A percentile compares a stretch with the other conserved stretches of the same genome.
phyloP scores from a whole-genome alignment of 1,140 invertebrate genomes.

The Drosophila repletoides region DNA sequence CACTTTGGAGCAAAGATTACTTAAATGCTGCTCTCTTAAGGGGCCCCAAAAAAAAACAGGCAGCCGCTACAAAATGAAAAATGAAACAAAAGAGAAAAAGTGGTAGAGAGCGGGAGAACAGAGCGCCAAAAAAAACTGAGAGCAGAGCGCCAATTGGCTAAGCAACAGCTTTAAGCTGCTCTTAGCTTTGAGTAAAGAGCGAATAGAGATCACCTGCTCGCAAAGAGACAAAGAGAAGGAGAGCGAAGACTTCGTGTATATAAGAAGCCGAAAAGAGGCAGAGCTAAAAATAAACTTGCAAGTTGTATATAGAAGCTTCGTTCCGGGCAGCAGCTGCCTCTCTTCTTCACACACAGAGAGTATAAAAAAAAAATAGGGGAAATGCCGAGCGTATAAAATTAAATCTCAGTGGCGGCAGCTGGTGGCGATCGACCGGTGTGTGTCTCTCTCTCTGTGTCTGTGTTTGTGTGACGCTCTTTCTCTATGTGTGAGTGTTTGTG shows the following conservation, averaged over 20 bases:
- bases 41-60: neutral
- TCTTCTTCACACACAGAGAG: neutral
- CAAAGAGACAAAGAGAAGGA: constrained; percentile 15
- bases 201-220: constrained; percentile 55
- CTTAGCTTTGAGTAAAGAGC: constrained; percentile 50
- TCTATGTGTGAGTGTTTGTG: constrained; percentile 35
- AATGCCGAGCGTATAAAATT: constrained; percentile 46
- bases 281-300: constrained; percentile 68
- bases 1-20: neutral
- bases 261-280: constrained; percentile 23
- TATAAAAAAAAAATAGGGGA: constrained; percentile 27
- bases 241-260: constrained; percentile 12
- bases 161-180: constrained; percentile 28
- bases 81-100: constrained; percentile 40
- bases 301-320: constrained; percentile 63
- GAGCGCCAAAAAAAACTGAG: neutral
- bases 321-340: constrained; percentile 57
- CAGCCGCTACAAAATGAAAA: constrained; percentile 31
- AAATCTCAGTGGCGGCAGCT: constrained; percentile 66
- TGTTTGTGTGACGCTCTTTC: neutral
- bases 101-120: too few relatives aligned
- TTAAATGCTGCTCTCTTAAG: constrained; percentile 11
- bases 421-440: constrained; percentile 56
- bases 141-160: constrained; percentile 27
- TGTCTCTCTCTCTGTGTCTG: neutral